Base-by-base conservation (phyloP, 2,797 vertebrate genomes). In the Acanthopagrus latus region DNA sequence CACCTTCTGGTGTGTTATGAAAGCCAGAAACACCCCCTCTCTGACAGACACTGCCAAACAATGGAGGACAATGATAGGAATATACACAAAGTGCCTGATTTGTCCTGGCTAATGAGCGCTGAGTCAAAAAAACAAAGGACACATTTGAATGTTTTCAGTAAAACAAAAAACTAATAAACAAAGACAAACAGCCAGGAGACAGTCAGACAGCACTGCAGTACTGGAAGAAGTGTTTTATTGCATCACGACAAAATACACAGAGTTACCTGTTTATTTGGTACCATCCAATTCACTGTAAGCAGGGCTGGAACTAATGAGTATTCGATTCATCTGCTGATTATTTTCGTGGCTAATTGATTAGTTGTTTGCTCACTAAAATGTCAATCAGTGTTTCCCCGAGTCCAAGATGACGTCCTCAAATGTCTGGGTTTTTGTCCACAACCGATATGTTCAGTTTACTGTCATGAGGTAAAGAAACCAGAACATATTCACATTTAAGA, bases 21-120 rank as follows among this genome's bases (percentile, higher is more conserved):
- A 80, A 70, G 76, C 84, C 73, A 86, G 54, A 56, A 80, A 77
- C 67, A 4, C 82, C 67, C 29, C 63, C 68, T 83, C 78, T 83
- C 54, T 73, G 33, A 52, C 48, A 54, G 54, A 54, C 82, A 51
- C 38, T 56, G 43, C 46, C 57, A 69, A 73, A 86, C 29, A 78
- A 71, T 57, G 13, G 64, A 77, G 27, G 51, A 76, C 69, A 65
- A 14, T 64, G 27, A 65, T 62, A 64, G 51, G 82, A 48, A 74
- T 38, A 48, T 59, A 46, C 64, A 18, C 68, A 25, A 50, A 59
- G 52, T 17, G 54, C n/a, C 57, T 44, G 38, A 64, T 55, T 76
- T 55, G 41, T 71, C 16, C 4, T 25, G 13, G 17, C 64, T 20
- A 64, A 27, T 23, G 27, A 64, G 51, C 21, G 12, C 25, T 43